Conservation (phyloP, 2,113 vertebrate species). For the Pomatostomus ruficeps region DNA sequence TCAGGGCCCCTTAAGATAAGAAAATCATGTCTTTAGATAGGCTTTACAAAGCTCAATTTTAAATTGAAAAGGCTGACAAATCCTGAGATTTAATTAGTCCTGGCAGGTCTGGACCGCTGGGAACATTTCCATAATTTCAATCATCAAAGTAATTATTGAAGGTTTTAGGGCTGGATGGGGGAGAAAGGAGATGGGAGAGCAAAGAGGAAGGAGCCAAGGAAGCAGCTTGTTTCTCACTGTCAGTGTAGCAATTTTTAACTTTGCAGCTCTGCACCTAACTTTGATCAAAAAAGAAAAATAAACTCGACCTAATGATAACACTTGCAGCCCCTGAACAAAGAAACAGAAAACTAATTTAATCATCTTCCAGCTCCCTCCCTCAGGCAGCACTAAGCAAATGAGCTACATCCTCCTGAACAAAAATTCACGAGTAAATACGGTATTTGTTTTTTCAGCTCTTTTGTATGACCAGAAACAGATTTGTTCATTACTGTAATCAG, state of each 20-base stretch:
- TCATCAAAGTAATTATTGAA: background rate
- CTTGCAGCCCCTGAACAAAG: background rate
- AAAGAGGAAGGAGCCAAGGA: background rate
- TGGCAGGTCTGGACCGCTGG: background rate
- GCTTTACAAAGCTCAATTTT: background rate
- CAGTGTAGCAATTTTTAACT: background rate
- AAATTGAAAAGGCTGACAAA: background rate
- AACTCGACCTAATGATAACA: background rate
- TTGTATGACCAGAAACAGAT: background rate
- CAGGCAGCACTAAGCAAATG: background rate
- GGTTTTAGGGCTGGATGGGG: background rate
- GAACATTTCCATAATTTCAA: background rate
- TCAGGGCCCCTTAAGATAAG: background rate
- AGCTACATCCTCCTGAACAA: background rate
- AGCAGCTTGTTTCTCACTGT: background rate
- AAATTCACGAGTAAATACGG: background rate
- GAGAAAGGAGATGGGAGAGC: background rate
- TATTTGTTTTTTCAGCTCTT: background rate
- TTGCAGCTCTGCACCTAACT: background rate
- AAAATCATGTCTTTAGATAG: background rate
- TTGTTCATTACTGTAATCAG: background rate
- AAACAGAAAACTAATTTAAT: background rate
- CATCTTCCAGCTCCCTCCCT: background rate
- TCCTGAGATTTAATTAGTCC: conserved; percentile 23
- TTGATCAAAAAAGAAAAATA: conserved; percentile 1